Evolutionary conservation across 64 coral and sea anemone genomes (phyloP).

Genomic region (Montipora cactus): DNA sequence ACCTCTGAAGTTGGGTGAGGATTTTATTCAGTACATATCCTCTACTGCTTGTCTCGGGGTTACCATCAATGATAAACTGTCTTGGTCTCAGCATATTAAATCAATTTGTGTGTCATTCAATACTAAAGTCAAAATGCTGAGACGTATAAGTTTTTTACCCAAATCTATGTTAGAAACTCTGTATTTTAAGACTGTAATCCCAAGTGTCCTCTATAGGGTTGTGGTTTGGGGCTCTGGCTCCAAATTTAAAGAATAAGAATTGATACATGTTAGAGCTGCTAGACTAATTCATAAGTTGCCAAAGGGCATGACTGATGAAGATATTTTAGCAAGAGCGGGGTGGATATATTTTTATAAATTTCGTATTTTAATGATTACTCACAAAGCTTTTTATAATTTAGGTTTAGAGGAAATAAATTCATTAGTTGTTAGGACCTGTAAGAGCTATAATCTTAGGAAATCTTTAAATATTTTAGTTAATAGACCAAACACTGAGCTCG

Average conservation of each 20-base stretch:
- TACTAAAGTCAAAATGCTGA: neutral
- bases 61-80: conserved; percentile 23
- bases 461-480: neutral
- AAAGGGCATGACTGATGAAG: neutral
- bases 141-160: conserved; percentile 8
- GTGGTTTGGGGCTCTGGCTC: neutral
- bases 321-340: neutral
- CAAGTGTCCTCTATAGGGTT: conserved; percentile 12
- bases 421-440: neutral
- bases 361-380: neutral
- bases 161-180: neutral
- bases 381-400: too few species aligned
- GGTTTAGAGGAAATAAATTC: neutral
- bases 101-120: neutral
- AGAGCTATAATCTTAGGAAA: neutral
- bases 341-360: conserved; percentile 9
- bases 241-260: neutral
- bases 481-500: neutral
- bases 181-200: conserved; percentile 18
- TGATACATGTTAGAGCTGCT: neutral
- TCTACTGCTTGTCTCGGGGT: conserved; percentile 1
- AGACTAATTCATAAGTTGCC: neutral
- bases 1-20: conserved; percentile 34
- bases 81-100: neutral
- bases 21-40: neutral